These are phyloP conservation scores for Tachystola acroxantha DNA, from an alignment of 2,888 invertebrate genomes.

Conservation along the genomic window DNA sequence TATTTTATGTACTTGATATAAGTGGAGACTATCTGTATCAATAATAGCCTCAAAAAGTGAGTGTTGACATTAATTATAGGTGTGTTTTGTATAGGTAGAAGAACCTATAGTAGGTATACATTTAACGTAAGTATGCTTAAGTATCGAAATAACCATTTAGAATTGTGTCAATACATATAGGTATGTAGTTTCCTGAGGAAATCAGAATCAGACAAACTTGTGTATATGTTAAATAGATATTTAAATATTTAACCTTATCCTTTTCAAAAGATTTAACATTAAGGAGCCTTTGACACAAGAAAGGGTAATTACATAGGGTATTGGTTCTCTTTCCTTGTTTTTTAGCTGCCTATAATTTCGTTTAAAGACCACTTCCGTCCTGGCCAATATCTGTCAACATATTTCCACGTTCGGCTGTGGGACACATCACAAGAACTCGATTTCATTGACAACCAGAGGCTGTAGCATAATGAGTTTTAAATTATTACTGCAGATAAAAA, in stretches of 20 bases:
- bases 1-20: no score
- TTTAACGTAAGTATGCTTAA: no score
- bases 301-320: conserved; percentile 44
- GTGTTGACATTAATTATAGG: no score
- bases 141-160: no score
- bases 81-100: no score
- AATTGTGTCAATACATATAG: no score
- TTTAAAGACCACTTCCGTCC: conserved; percentile 71
- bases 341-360: conserved; percentile 67
- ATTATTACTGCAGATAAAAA: conserved; percentile 74
- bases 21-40: no score
- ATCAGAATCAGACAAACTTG: no score
- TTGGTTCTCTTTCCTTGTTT: conserved; percentile 60
- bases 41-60: no score
- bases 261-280: conserved; percentile 12
- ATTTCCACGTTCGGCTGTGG: conserved; percentile 68
- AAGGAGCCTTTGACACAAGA: conserved; percentile 26
- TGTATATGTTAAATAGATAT: conserved; percentile 9
- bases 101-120: conserved; percentile 3
- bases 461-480: conserved; percentile 74
- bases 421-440: conserved; percentile 74
- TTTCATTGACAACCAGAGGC: conserved; percentile 71
- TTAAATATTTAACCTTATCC: conserved; percentile 15
- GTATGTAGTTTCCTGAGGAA: no score
- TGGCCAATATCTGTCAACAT: conserved; percentile 75